These are phyloP conservation scores for Dermatemys mawii DNA, from an alignment of 2,113 vertebrate species.

Conservation along the genomic window DNA sequence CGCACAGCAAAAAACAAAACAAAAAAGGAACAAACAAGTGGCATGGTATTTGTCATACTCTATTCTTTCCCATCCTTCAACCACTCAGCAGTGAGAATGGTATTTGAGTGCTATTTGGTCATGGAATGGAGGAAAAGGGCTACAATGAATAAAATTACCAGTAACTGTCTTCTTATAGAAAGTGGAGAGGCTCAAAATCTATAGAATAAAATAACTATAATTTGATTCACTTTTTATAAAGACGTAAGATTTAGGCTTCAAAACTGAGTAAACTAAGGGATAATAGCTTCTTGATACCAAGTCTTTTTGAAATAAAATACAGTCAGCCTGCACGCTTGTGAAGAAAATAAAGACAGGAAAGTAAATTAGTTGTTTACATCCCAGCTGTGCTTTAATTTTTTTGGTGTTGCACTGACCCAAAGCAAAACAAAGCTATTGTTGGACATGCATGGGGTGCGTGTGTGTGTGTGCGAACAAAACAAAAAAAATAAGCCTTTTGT, in stretches of 20 bases:
- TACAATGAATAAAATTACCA: neutral
- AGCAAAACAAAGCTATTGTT: neutral
- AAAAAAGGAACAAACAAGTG: slow-evolving; percentile 2
- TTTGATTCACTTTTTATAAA: neutral
- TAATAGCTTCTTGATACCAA: neutral
- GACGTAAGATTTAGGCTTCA: neutral
- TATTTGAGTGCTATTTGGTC: neutral
- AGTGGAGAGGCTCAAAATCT: neutral
- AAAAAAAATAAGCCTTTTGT: neutral
- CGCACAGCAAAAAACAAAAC: slow-evolving; percentile 43
- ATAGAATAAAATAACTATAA: neutral
- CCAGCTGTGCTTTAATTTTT: neutral
- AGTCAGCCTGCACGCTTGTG: neutral
- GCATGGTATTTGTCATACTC: slow-evolving; percentile 27
- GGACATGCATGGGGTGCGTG: neutral
- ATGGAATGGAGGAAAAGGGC: neutral
- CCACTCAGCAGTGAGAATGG: neutral
- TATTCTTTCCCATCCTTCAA: neutral
- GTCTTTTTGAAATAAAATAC: neutral
- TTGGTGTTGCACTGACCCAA: neutral
- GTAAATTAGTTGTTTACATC: neutral
- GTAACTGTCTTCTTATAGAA: neutral
- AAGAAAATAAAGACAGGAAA: neutral
- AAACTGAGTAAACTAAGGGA: neutral
- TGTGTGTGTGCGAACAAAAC: neutral